Evolutionary conservation across 1,140 invertebrate genomes (phyloP), one percentile per base, ranked within the genome.

Genomic region (Hycleus cichorii): DNA sequence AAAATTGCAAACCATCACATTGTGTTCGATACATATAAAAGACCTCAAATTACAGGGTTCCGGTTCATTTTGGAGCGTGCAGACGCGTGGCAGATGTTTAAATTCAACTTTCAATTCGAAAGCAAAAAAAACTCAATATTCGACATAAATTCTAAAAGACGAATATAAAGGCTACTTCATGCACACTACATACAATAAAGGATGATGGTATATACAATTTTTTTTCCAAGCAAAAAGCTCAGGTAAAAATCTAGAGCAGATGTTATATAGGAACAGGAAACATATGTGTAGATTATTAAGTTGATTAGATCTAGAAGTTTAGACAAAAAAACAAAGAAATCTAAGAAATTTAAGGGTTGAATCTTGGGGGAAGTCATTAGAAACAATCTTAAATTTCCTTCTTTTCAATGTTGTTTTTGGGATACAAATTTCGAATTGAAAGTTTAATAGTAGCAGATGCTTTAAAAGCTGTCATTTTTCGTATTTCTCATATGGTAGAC

Each of bases 71-170:
- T 48, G 53, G 32, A 56, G 46, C 18, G 54, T 49, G 43, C 48
- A 51, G 57, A 51, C 57, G 57, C 57, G 57, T 58, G 57, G 57
- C 57, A 58, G 57, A 58, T 58, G 57, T 58, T 52, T 46, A 46
- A 49, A 42, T 26, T 40, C 38, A 42, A 32, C 32, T 32, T 7
- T 32, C 32, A 32, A 32, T 7, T 44, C 46, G 11, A 45, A 45
- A 12, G 39, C 40, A 53, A 26, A 18, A 53, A 53, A 53, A 53
- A 53, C 32, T 32, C 32, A 7, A 32, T 32, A 32, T 32, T 32
- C 4, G 5, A 8, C 39, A 9, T 25, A 25, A 8, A 52, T 52
- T 44, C 42, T 44, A 44, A 52, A 45, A 53, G 51, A 53, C 39
- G 32, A 32, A 32, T 32, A 32, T 32, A 32, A 32, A 32, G 32